Base-by-base conservation (phyloP, 2,113 vertebrate species). In the Ornithorhynchus anatinus region DNA sequence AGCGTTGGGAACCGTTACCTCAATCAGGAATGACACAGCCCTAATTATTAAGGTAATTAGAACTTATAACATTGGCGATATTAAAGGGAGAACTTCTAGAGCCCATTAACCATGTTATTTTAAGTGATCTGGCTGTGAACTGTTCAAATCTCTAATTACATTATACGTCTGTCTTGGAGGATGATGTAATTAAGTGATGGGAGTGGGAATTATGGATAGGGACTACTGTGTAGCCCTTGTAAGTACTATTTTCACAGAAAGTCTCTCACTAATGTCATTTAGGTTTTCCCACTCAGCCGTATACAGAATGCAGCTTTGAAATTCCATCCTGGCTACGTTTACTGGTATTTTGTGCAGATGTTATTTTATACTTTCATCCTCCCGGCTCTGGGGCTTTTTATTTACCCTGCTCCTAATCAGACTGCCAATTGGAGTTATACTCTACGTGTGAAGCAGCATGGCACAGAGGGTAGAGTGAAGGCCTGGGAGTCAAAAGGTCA, bases 121-220 rank as follows among this genome's bases (percentile, higher is more conserved):
- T 98, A 96, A 98, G 95, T 96, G 95, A 96, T 96, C 94, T 94
- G 94, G 93, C 95, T 96, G 95, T 92, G 95, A 95, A 93, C 95
- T 95, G 94, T 94, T 97, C 96, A 95, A 95, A 94, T 95, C 95
- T 95, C 96, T 97, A 96, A 95, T 95, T 97, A 97, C 95, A 95
- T 96, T 96, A 94, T 86, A 92, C 90, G 80, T 95, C 95, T 94
- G 87, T 95, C 94, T 95, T 95, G 95, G 88, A 94, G 94, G 92
- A 92, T 96, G 95, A 96, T 96, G 94, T 94, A 94, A 96, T 96
- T 97, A 97, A 95, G 94, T 95, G 94, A 96, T 92, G 94, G 95
- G 94, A 88, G 81, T 75, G n/a, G 74, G 83, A 90, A 88, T 86
- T 81, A 81, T 82, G 81, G 82, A 84, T 44, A 75, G 89, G 72